These are phyloP conservation scores for Platygyra sinensis DNA, from an alignment of 64 coral and sea anemone genomes.

Conservation along the genomic window DNA sequence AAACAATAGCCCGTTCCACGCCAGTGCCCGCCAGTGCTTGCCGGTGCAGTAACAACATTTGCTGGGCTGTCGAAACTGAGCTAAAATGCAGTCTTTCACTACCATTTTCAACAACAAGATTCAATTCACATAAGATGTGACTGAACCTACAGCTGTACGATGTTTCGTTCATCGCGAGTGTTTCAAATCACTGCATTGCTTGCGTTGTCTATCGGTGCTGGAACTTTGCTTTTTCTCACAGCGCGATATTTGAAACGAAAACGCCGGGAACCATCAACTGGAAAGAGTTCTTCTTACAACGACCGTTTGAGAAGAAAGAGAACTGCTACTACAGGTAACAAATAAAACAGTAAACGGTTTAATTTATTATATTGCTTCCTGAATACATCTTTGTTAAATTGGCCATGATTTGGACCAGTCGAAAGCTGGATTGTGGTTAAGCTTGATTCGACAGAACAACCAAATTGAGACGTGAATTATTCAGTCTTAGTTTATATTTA, in stretches of 20 bases:
- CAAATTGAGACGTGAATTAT: too few species aligned
- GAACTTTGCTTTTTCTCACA: conserved; percentile 71
- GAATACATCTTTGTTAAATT: too few species aligned
- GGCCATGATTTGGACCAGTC: too few species aligned
- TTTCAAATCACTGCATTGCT: conserved; percentile 24
- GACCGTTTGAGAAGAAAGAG: conserved; percentile 59
- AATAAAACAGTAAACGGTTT: not conserved
- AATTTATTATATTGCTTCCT: not conserved
- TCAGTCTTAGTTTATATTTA: too few species aligned
- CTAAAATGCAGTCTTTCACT: too few species aligned
- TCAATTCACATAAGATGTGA: not conserved
- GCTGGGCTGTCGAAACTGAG: not conserved
- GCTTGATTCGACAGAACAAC: too few species aligned
- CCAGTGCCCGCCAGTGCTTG: too few species aligned
- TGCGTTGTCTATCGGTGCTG: conserved; percentile 63
- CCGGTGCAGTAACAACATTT: not conserved
- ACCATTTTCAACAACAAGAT: not conserved
- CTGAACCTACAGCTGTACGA: not conserved
- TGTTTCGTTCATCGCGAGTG: conserved; percentile 40
- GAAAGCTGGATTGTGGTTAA: too few species aligned
- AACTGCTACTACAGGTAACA: conserved; percentile 16
- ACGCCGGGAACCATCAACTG: conserved; percentile 76
- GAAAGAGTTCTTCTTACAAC: conserved; percentile 75
- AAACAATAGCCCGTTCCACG: too few species aligned
- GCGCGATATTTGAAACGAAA: conserved; percentile 82